Evolutionary conservation across 2,797 vertebrate species (phyloP).

Genomic region (Intellagama lesueurii): DNA sequence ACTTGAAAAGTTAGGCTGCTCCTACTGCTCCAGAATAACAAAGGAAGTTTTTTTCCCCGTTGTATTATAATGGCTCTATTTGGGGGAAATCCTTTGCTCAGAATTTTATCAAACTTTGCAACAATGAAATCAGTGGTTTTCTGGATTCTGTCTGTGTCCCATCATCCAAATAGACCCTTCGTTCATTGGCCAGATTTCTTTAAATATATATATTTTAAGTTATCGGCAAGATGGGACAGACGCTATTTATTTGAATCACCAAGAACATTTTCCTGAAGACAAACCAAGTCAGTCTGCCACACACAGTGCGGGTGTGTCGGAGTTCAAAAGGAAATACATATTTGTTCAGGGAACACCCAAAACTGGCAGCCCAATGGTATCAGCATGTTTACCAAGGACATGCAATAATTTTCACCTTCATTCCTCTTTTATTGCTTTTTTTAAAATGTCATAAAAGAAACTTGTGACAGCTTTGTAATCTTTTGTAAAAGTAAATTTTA

Average conservation of each 20-base stretch:
- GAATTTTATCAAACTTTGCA: not conserved
- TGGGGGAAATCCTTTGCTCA: no score
- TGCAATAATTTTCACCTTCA: slow-evolving; percentile 43
- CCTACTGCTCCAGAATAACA: no score
- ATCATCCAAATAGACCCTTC: not conserved
- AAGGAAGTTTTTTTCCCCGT: no score
- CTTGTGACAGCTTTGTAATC: not conserved
- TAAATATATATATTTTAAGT: not conserved
- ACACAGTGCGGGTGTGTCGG: slow-evolving; percentile 39
- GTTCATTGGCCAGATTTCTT: not conserved
- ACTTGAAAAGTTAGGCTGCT: no score
- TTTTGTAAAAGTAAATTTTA: not conserved
- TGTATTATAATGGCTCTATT: no score
- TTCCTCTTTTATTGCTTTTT: slow-evolving; percentile 35
- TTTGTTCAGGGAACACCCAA: slow-evolving; percentile 60
- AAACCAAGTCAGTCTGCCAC: slow-evolving; percentile 42
- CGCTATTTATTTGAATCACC: not conserved
- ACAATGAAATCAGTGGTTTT: not conserved
- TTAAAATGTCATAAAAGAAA: not conserved
- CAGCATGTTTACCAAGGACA: no score
- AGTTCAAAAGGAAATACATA: slow-evolving; percentile 65
- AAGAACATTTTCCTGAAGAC: not conserved
- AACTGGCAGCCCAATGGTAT: slow-evolving; percentile 56
- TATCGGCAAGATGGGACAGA: slow-evolving; percentile 7
- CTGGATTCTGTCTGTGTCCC: not conserved